phyloP scores from a whole-genome alignment of 2,113 vertebrate genomes.

The Hemibagrus wyckioides region DNA sequence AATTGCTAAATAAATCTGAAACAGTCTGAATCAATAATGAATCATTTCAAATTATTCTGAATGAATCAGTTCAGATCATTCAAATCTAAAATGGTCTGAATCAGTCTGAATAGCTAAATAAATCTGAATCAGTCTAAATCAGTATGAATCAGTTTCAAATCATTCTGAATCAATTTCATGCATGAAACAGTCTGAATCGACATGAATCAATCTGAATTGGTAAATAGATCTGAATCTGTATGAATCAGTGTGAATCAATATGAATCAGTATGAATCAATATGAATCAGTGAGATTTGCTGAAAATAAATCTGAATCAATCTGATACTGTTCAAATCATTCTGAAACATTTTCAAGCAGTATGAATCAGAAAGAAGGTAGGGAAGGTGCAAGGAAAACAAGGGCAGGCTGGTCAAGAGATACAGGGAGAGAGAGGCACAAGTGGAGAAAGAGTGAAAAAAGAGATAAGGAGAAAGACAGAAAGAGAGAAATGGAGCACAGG shows the following conservation, averaged over 20 bases:
- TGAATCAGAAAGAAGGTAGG: slow-evolving; percentile 43
- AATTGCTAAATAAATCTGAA: not conserved
- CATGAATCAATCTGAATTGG: not conserved
- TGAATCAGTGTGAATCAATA: not conserved
- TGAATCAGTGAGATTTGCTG: not conserved
- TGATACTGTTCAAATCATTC: not conserved
- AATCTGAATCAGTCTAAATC: not conserved
- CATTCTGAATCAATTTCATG: not conserved
- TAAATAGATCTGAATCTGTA: not conserved
- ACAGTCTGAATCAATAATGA: not conserved
- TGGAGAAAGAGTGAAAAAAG: not conserved
- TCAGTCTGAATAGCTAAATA: not conserved
- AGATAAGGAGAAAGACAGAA: not conserved
- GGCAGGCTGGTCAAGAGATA: not conserved
- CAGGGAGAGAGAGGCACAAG: not conserved
- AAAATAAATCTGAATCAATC: not conserved
- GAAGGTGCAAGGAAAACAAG: not conserved
- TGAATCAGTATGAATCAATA: not conserved
- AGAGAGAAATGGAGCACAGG: not conserved
- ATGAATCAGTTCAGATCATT: no score
- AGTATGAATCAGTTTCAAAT: not conserved
- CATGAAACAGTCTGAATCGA: not conserved
- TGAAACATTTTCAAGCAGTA: not conserved
- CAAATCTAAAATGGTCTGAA: no score
- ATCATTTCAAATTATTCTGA: not conserved